Base-by-base conservation (phyloP, 2,797 vertebrate species). In the Epinephelus coioides region DNA sequence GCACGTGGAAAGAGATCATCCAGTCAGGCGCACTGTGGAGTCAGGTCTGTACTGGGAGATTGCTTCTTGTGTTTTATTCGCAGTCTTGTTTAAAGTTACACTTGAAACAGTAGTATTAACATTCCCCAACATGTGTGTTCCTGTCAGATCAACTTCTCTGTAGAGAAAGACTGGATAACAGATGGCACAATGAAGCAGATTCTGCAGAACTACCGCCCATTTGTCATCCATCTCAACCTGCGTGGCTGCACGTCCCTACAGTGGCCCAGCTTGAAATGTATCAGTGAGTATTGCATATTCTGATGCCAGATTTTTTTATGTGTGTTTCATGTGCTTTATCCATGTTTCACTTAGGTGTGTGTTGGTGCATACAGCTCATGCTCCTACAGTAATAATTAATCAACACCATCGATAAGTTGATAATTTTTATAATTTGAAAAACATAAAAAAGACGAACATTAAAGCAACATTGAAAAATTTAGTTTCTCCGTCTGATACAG, bases 181-280 rank as follows among this genome's bases (percentile, higher is more conserved):
- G 92, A 95, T 64, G 0, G 30, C 11, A 84, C 34, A 15, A 72
- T 91, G 77, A 90, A 83, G 77, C 79, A 87, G 78, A 82, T 94
- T 67, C 88, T 96, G 64, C 89, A 87, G 56, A 92, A 69, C 47
- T 91, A 94, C 66, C 87, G 84, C 1, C 83, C 86, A 0, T 94
- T 91, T 74, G 91, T 95, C 60, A 84, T 79, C 34, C 88, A 91
- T 64, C 87, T 96, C 18, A 95, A 95, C 83, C 73, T 96, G 76
- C 89, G 92, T 0, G 84, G 90, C 71, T 95, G 95, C 82, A 73
- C 65, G 0, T 73, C 84, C 25, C 82, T 95, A 21, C 86, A 84
- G 11, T 85, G 83, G 87, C 17, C 51, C 23, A 90, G 89, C 68
- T 79, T 95, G 23, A 87, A 85, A 79, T 90, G 66, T 67, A 90